Evolutionary conservation across 2,797 vertebrate species (phyloP), one percentile per base, ranked within the genome.

Genomic region (Salarias fasciatus): DNA sequence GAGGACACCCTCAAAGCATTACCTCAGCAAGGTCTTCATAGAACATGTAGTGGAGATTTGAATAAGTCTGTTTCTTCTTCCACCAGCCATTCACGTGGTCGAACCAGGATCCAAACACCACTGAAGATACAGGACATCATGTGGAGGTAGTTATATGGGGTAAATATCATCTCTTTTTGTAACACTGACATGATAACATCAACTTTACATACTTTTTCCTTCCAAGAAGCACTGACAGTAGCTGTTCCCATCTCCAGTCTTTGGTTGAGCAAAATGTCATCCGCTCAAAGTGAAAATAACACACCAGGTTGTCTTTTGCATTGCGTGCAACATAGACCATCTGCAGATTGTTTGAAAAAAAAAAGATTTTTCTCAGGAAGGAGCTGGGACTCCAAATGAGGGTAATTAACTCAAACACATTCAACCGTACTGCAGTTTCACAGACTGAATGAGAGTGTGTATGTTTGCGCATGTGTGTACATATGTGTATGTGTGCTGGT

Each of bases 301-400:
- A 96, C 3, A 97, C 94, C 33, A 90, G 42, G 31, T 77, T 94
- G 90, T 97, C 95, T 69, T 97, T 97, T 49, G 94, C 92, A 62
- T 96, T 96, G 69, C 95, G 94, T 0, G 93, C 95, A 50, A 97
- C 83, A 0, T 96, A 96, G 56, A 97, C 43, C 0, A 91, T 53
- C 89, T 90, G 31, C 2, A 69, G 14, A 51, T 24, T n/a, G n/a
- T n/a, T n/a, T n/a, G n/a, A n/a, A n/a, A n/a, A n/a, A n/a, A n/a
- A 24, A 24, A 24, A 3, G 3, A n/a, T n/a, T n/a, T n/a, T n/a
- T 1, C 6, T 6, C 9, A 35, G 35, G 9, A 3, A 2, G 18
- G 18, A 24, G 18, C 18, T 24, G 18, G 18, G 24, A 24, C 18
- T n/a, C n/a, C n/a, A n/a, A n/a, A n/a, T n/a, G n/a, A n/a, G n/a